Percentiles rank a stretch among this genome's conserved stretches.
phyloP scores from a whole-genome alignment of 1,140 invertebrate species.

The Pseudomyrmex pallidus region DNA sequence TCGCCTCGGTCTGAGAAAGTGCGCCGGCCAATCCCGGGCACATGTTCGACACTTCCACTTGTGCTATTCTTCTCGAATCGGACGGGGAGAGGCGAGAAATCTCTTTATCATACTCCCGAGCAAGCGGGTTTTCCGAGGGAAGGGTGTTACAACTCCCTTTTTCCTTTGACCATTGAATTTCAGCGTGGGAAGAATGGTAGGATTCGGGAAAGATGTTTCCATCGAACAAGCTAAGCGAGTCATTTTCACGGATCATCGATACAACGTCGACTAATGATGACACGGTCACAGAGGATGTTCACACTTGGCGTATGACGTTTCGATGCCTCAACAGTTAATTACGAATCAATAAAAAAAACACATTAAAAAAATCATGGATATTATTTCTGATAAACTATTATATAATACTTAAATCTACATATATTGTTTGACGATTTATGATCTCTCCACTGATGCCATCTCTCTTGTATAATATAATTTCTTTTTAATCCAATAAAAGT shows the following conservation, averaged over 20 bases:
- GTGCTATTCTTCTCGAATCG: conserved; percentile 62
- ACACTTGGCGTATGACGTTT: too few relatives aligned
- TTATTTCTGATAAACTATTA: too few relatives aligned
- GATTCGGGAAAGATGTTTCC: conserved; percentile 26
- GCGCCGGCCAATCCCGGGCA: conserved; percentile 65
- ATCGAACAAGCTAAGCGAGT: neutral
- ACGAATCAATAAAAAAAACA: too few relatives aligned
- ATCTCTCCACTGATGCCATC: neutral
- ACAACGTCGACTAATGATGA: neutral
- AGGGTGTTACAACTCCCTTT: conserved; percentile 34
- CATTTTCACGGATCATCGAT: conserved; percentile 20
- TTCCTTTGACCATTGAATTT: conserved; percentile 46
- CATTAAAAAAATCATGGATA: too few relatives aligned
- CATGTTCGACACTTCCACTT: conserved; percentile 70
- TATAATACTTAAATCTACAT: too few relatives aligned
- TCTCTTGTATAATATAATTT: too few relatives aligned
- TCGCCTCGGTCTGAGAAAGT: conserved; percentile 47
- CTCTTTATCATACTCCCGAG: conserved; percentile 71
- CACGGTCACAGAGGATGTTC: too few relatives aligned
- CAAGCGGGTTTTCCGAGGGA: conserved; percentile 32
- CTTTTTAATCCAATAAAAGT: too few relatives aligned
- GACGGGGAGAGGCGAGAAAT: conserved; percentile 27
- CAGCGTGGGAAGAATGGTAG: neutral
- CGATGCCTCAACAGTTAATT: too few relatives aligned
- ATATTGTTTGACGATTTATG: too few relatives aligned